These are phyloP conservation scores for Eclectus roratus DNA, from an alignment of 2,113 vertebrate species.

Conservation along the genomic window DNA sequence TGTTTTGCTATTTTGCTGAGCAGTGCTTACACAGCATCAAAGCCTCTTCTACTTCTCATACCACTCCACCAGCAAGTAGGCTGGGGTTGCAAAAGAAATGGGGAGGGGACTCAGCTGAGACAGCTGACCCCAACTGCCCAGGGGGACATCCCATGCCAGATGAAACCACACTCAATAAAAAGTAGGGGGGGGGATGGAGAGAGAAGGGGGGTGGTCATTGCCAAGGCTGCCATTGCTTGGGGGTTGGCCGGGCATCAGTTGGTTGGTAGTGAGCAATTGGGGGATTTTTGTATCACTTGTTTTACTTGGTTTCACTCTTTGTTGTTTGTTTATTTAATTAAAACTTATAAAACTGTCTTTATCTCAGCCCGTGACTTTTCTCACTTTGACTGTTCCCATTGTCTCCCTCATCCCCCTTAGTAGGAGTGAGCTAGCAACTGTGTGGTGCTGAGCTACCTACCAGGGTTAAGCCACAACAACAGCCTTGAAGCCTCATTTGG, in stretches of 20 bases:
- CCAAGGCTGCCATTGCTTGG: not conserved
- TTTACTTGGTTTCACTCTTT: not conserved
- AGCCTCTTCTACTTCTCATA: not conserved
- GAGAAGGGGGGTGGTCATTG: fast-evolving
- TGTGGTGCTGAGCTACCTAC: not conserved
- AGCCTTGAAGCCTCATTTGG: not conserved
- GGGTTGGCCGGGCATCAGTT: not conserved
- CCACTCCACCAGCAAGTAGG: not conserved
- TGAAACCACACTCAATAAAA: not conserved
- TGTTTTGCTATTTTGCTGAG: not conserved
- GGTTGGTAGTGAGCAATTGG: not conserved
- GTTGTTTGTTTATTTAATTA: not conserved
- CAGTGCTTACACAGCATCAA: not conserved
- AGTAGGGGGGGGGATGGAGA: not conserved
- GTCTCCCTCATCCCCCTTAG: not conserved
- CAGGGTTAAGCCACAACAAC: not conserved
- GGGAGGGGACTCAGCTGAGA: not conserved
- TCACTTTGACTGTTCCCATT: not conserved
- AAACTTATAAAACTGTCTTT: not conserved
- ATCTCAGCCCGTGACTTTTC: not conserved
- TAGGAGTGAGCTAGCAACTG: fast-evolving
- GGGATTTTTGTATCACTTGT: not conserved
- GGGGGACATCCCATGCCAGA: too few relatives aligned
- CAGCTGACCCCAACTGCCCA: not conserved
- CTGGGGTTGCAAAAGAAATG: not conserved